Base-by-base conservation (phyloP, 2,888 invertebrate genomes). In the Eustalomyia histrio region DNA sequence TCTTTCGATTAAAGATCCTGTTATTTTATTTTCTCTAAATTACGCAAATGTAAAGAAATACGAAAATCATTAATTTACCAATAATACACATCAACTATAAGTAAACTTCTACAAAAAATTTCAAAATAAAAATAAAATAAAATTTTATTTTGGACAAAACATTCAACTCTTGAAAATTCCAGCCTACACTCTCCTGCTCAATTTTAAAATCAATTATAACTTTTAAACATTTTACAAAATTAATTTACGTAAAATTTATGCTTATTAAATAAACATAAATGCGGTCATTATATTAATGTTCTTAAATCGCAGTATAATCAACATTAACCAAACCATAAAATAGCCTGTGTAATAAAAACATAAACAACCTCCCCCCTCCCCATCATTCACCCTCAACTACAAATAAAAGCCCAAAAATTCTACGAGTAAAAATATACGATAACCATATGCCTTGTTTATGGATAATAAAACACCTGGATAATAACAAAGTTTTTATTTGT, bases 231-330 rank as follows among this genome's bases (percentile, higher is more conserved):
- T 68, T 57, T 17, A 4, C n/a, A 10, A 17, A 43, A 12, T 47
- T n/a, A 29, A 18, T 58, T 47, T 16, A 24, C 47, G 29, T 47
- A 43, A 47, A 58, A 17, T 33, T 1, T 16, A 5, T 12, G 35
- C 58, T 60, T 33, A 74, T 67, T 74, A 74, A 65, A 52, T 53
- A 43, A 55, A 55, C 39, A 78, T 71, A 24, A 57, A 55, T 47
- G 9, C 2, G 43, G 65, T 53, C 17, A 21, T 60, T 52, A 60
- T 10, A 33, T 35, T 16, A 72, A 67, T 10, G 21, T 14, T 47
- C 55, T 73, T 61, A 55, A 60, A 63, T 61, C n/a, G 29, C 9
- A 16, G 2, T 9, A 60, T 29, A 14, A 12, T 18, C 2, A 18
- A 18, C 24, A 52, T 12, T 1, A 58, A 50, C 33, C 12, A 35